These are phyloP conservation scores for Mustelus asterias DNA, from an alignment of 2,113 vertebrate species.

Conservation along the genomic window DNA sequence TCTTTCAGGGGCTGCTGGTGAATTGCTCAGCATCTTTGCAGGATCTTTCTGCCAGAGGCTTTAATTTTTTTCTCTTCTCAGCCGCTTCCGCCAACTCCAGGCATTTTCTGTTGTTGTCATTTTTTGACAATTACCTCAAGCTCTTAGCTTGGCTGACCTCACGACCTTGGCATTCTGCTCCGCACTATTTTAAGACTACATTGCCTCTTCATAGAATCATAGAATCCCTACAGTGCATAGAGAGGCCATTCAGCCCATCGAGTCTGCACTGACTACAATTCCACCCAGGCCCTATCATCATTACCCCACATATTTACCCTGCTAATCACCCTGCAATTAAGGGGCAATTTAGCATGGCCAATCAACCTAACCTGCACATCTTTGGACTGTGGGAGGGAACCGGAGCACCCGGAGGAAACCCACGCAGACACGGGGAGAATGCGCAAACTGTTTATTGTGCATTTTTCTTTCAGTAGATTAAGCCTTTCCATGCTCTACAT, in stretches of 20 bases:
- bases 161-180: neutral
- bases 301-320: too few species aligned
- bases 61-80: neutral
- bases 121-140: neutral
- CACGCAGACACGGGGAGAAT: too few species aligned
- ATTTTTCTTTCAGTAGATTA: neutral
- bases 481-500: neutral
- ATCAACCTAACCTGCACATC: too few species aligned
- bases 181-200: neutral
- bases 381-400: too few species aligned
- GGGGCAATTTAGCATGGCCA: too few species aligned
- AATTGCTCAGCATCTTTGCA: neutral
- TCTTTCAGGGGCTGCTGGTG: neutral
- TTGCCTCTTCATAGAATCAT: too few species aligned
- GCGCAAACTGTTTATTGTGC: neutral
- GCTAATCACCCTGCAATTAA: too few species aligned
- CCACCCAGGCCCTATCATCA: too few species aligned
- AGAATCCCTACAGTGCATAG: too few species aligned
- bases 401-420: too few species aligned
- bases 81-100: neutral
- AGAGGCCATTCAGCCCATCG: too few species aligned
- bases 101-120: neutral
- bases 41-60: neutral
- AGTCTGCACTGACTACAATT: too few species aligned
- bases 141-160: neutral